Evolutionary conservation across 2,888 invertebrate species (phyloP), one percentile per base, ranked within the genome.

Genomic region (Schrankia costaestrigalis): DNA sequence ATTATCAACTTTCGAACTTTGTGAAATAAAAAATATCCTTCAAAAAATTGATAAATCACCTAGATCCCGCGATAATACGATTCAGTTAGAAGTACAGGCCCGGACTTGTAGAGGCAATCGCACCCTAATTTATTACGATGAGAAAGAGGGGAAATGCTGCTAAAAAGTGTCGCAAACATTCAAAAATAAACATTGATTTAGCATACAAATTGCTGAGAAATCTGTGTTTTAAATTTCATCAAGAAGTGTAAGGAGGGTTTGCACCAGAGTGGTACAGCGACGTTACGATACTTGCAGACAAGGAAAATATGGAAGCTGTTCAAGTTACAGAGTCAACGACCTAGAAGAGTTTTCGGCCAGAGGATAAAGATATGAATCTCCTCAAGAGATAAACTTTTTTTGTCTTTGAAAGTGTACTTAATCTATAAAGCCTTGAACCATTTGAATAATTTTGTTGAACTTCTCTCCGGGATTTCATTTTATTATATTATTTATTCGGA

Each of bases 21-120:
- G 35, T 25, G 22, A 30, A 36, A 27, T 37, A 41, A 46, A 46
- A 53, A 56, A 40, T 26, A 45, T 38, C 28, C 29, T 33, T 45
- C 41, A 51, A 65, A 54, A 52, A 61, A 59, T 65, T 67, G 65
- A 68, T 71, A 70, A 69, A 72, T 71, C 58, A 53, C 50, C 41
- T 35, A 44, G 46, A 47, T 32, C 39, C 35, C 30, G 41, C 30
- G 37, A 53, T 42, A 19, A 29, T 35, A 54, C 52, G 54, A 54
- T 46, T 34, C 48, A 34, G 45, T 52, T 50, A 41, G 40, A 49
- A 43, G 44, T 55, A 32, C 35, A 33, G 28, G 27, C 27, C 35
- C 36, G 11, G n/a, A 11, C 15, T 31, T 10, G 11, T n/a, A 11
- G 11, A 14, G 19, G 35, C 25, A 25, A 35, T 35, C 28, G 24